These are phyloP conservation scores for Gallinago media DNA, from an alignment of 2,113 vertebrate genomes.

Conservation along the genomic window DNA sequence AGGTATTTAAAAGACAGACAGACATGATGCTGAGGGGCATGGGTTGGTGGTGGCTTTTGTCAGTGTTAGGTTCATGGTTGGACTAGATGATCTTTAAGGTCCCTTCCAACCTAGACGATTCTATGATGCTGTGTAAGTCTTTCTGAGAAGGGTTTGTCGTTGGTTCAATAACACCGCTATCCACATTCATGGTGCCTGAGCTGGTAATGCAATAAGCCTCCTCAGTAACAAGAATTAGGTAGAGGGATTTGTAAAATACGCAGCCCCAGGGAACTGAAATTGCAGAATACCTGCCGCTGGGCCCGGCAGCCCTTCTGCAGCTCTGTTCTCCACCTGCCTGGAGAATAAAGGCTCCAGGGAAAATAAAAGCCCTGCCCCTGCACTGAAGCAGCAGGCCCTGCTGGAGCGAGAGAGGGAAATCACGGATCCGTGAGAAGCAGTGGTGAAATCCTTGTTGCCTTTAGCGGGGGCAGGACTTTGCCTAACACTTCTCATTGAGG, in stretches of 20 bases:
- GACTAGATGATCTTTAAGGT: neutral
- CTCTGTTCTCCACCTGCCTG: neutral
- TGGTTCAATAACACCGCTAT: neutral
- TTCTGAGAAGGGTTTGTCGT: neutral
- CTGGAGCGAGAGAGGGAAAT: neutral
- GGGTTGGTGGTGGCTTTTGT: neutral
- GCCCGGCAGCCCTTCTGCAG: neutral
- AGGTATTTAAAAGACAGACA: neutral
- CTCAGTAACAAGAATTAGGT: neutral
- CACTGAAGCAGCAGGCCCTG: neutral
- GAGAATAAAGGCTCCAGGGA: slow-evolving; percentile 3
- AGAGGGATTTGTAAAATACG: neutral
- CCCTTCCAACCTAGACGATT: neutral
- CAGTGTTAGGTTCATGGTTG: neutral
- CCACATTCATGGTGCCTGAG: neutral
- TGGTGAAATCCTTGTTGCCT: neutral
- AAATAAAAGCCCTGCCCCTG: neutral
- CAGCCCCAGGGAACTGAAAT: neutral
- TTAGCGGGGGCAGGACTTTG: neutral
- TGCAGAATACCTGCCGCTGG: neutral
- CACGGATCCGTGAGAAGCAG: neutral
- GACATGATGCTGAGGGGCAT: neutral
- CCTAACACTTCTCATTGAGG: neutral
- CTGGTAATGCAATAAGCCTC: neutral
- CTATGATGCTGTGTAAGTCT: neutral